Evolutionary conservation across 2,888 invertebrate species (phyloP), one percentile per base, ranked within the genome.

Genomic region (Beris chalybata): DNA sequence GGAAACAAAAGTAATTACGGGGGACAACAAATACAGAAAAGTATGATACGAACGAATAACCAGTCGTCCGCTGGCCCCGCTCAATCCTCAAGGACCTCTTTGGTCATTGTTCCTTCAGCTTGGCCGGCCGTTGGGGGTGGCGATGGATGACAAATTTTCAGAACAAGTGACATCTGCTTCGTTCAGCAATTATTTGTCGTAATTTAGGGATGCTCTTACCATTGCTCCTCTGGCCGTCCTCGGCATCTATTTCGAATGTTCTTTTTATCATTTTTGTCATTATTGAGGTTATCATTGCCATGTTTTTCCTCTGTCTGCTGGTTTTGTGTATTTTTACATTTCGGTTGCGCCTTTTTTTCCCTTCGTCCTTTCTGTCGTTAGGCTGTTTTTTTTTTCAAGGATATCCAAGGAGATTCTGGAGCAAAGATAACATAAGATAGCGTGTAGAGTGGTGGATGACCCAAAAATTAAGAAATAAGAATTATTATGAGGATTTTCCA

Each of bases 131-230:
- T n/a, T 48, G 48, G 58, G n/a, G 44, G 31, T 50, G 48, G 44
- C 56, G 56, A 47, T 45, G 47, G 59, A 59, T 59, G 59, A 59
- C 59, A 59, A 59, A 59, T 59, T 59, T 50, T 48, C 59, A 48
- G 59, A 50, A 13, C 59, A 48, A 55, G 30, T 64, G 64, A 64
- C 64, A 64, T 64, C 64, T 64, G 64, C 64, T 48, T 47, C 55
- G 53, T 48, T 64, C 64, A 64, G 64, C 64, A 64, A 64, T 64
- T 64, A 64, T 64, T 55, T 64, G 55, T 29, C 13, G 55, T 55
- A 64, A 64, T 64, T 64, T 64, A 64, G 15, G 55, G 15, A 44
- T 43, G 43, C 44, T 43, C 4, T 56, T 43, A 38, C 32, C 52
- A 22, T 7, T 52, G 52, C 22, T 47, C 11, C 47, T 29, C 15